Evolutionary conservation across 2,888 invertebrate genomes (phyloP).

Genomic region (Oxycera nigricornis): DNA sequence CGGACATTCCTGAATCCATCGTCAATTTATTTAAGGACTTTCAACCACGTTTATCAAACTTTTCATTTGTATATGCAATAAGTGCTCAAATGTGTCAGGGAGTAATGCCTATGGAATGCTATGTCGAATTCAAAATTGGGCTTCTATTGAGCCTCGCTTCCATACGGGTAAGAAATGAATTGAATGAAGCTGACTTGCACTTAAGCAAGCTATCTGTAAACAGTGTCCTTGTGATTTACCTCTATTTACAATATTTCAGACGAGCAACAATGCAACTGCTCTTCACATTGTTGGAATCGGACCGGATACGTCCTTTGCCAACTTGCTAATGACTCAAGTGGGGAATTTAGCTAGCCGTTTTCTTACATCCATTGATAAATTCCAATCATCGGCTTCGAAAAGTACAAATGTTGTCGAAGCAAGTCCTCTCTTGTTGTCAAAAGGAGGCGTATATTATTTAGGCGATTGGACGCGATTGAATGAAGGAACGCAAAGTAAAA

Average conservation of each 20-base stretch:
- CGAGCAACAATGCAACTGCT: constrained; percentile 53
- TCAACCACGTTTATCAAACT: constrained; percentile 56
- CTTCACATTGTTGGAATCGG: constrained; percentile 57
- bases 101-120: constrained; percentile 60
- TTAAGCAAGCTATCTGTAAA: no score
- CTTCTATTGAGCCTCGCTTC: constrained; percentile 61
- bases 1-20: constrained; percentile 51
- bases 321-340: constrained; percentile 53
- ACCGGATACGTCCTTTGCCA: constrained; percentile 53
- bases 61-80: constrained; percentile 59
- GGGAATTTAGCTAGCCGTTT: constrained; percentile 57
- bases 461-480: constrained; percentile 60
- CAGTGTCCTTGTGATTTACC: neutral
- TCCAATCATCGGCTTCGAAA: constrained; percentile 47
- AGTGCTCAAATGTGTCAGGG: constrained; percentile 59
- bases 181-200: no score
- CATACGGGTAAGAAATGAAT: constrained; percentile 53
- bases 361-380: constrained; percentile 54
- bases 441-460: constrained; percentile 59
- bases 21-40: constrained; percentile 53
- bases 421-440: constrained; percentile 57
- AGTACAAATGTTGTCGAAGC: constrained; percentile 56
- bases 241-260: constrained; percentile 5
- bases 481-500: constrained; percentile 49
- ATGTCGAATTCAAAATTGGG: constrained; percentile 61